A percentile compares a stretch with the other conserved stretches of the same genome.
These are phyloP conservation scores for Oscheius onirici DNA, from an alignment of 2,888 invertebrate genomes.

Conservation along the genomic window DNA sequence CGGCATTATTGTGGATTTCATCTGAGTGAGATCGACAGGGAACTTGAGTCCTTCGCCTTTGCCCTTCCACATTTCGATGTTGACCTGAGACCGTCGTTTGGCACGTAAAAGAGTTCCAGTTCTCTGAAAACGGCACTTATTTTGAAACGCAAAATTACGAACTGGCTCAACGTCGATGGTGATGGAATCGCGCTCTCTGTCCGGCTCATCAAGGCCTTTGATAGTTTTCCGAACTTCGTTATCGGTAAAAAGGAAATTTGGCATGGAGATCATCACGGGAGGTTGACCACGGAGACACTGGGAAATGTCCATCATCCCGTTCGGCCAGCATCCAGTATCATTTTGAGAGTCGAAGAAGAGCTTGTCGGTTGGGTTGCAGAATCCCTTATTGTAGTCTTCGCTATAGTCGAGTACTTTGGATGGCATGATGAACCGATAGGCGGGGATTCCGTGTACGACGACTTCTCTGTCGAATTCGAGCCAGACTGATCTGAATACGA, in stretches of 20 bases:
- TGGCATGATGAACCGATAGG: slow-evolving; percentile 65
- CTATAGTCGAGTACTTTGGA: slow-evolving; percentile 55
- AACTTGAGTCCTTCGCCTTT: slow-evolving; percentile 61
- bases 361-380: slow-evolving; percentile 59
- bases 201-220: slow-evolving; percentile 57
- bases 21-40: slow-evolving; percentile 58
- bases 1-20: slow-evolving; percentile 62
- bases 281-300: slow-evolving; percentile 62
- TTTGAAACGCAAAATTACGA: background rate
- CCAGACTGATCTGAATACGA: slow-evolving; percentile 58
- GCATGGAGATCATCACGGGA: slow-evolving; percentile 66
- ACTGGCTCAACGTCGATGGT: slow-evolving; percentile 69
- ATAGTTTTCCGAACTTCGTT: slow-evolving; percentile 55
- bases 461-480: slow-evolving; percentile 64
- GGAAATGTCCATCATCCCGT: slow-evolving; percentile 52
- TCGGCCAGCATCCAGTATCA: slow-evolving; percentile 48
- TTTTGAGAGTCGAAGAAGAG: slow-evolving; percentile 36
- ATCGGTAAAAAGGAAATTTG: slow-evolving; percentile 66
- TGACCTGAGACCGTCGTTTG: slow-evolving; percentile 55
- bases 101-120: slow-evolving; percentile 55
- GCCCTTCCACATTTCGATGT: slow-evolving; percentile 69
- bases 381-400: slow-evolving; percentile 54
- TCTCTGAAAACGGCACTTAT: slow-evolving; percentile 35
- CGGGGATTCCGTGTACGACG: slow-evolving; percentile 57
- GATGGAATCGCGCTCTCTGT: slow-evolving; percentile 60